Base-by-base conservation (phyloP, 2,797 vertebrate species). In the Typhlichthys subterraneus region DNA sequence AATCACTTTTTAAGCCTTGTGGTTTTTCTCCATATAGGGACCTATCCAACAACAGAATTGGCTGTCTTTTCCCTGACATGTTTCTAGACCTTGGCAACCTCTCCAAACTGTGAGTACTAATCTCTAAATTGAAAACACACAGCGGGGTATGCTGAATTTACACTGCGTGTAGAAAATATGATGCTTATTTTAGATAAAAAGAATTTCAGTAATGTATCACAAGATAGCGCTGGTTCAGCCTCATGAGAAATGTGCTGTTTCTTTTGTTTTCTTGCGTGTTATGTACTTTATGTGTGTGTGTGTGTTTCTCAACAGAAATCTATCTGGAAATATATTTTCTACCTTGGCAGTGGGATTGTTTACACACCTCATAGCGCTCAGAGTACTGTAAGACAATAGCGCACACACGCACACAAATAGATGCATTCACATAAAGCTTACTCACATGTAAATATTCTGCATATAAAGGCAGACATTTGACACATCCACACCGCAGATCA, bases 301-400 rank as follows among this genome's bases (percentile, higher is more conserved):
- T 47, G 52, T 11, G 12, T 47, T 62, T 4, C 69, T 61, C 59
- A 81, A 72, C 62, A 97, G 96, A 82, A 96, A 96, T 88, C 80
- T 97, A 77, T 96, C 95, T 46, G 95, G 95, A 47, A 97, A 97
- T 84, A 97, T 97, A 76, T 97, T 97, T 88, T 96, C 95, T 79
- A 94, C 91, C 33, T 89, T 97, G 78, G 92, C 91, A 33, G 72
- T 88, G 59, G 93, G 93, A 76, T 90, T 97, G 42, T 96, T 97
- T 75, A 89, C 89, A 53, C 93, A 96, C 72, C 89, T 96, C 1
- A 63, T 86, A 68, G 89, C 94, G 74, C 90, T 97, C 59, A 89
- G 90, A 93, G 90, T 93, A 14, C 83, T 96, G 96, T 97, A 91
- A 97, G 95, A 19, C 54, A 65, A 76, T 64, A 59, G 54, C 7